Conservation (phyloP, 2,888 invertebrate species). For the Amphipoea lucens region DNA sequence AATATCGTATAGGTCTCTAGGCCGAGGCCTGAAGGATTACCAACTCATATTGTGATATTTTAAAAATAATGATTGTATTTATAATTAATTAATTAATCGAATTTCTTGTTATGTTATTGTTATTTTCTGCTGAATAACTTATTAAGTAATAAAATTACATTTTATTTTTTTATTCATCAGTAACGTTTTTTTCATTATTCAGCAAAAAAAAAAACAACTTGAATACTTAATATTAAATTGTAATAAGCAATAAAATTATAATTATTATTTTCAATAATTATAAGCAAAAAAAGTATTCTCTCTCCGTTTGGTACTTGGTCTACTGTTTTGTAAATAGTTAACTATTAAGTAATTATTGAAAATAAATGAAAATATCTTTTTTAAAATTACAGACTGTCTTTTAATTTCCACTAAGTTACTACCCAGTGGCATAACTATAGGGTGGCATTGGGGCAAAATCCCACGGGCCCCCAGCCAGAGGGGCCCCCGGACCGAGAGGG, state of each 20-base stretch:
- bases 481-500: too few relatives aligned
- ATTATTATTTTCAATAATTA: slow-evolving; percentile 44
- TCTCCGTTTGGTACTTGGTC: slow-evolving; percentile 67
- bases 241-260: not conserved
- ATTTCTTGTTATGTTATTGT: slow-evolving; percentile 22
- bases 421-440: too few relatives aligned
- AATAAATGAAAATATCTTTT: slow-evolving; percentile 38
- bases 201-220: slow-evolving; percentile 43
- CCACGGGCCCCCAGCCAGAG: too few relatives aligned
- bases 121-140: slow-evolving; percentile 32
- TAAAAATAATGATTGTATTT: slow-evolving; percentile 47
- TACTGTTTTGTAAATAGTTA: slow-evolving; percentile 67
- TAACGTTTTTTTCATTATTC: slow-evolving; percentile 18
- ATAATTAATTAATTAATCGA: slow-evolving; percentile 31
- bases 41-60: slow-evolving; percentile 65
- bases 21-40: slow-evolving; percentile 32
- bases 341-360: slow-evolving; percentile 40
- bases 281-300: slow-evolving; percentile 52
- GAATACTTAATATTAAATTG: slow-evolving; percentile 24
- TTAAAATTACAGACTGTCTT: not conserved
- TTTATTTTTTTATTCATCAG: not conserved
- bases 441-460: too few relatives aligned
- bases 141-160: not conserved
- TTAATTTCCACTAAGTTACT: not conserved
- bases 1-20: not conserved